Conservation (phyloP, 1,140 invertebrate genomes). For the Drosophila nigrodunni region DNA sequence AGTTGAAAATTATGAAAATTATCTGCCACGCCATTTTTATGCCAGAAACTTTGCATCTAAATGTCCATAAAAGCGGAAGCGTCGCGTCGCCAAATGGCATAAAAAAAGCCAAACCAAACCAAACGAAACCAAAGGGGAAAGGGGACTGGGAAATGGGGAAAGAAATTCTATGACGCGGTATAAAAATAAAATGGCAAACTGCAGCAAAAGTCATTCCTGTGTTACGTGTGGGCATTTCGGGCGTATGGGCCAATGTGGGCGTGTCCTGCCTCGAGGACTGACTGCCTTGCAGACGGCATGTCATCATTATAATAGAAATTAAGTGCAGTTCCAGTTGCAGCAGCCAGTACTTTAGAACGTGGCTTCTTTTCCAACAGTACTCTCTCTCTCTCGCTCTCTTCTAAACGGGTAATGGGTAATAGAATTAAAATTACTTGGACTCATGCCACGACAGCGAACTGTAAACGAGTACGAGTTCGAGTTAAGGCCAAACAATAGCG, state of each 20-base stretch:
- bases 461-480: conserved; percentile 6
- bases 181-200: conserved; percentile 47
- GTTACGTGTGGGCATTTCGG: conserved; percentile 54
- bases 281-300: conserved; percentile 62
- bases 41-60: conserved; percentile 82
- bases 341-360: conserved; percentile 20
- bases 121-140: neutral
- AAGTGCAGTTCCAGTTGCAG: conserved; percentile 50
- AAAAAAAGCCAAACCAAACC: conserved; percentile 19
- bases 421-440: conserved; percentile 73
- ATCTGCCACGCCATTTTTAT: conserved; percentile 79
- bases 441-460: conserved; percentile 49
- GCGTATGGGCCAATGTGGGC: conserved; percentile 35
- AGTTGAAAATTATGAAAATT: conserved; percentile 83
- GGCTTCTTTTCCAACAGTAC: conserved; percentile 13
- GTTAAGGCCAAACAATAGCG: conserved; percentile 58
- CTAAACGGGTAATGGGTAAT: conserved; percentile 61
- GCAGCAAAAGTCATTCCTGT: conserved; percentile 29
- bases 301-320: conserved; percentile 73
- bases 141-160: neutral
- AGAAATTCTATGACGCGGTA: conserved; percentile 21
- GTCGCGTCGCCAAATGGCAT: conserved; percentile 56
- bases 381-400: too few species aligned
- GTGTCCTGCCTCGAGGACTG: conserved; percentile 35
- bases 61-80: conserved; percentile 78